phyloP scores from a whole-genome alignment of 2,888 invertebrate genomes.

The Parnassius smintheus region DNA sequence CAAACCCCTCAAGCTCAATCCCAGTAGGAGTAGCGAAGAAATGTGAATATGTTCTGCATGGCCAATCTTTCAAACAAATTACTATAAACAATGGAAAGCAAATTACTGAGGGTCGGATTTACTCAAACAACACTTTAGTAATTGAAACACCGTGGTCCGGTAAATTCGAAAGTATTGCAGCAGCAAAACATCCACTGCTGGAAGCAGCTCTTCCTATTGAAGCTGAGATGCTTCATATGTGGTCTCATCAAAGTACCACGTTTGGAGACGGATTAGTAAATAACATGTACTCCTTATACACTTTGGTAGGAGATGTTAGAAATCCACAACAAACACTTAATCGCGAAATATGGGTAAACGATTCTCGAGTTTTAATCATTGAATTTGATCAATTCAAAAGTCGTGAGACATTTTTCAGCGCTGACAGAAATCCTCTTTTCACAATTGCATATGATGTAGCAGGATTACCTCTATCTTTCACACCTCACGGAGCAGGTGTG shows the following conservation, averaged over 20 bases:
- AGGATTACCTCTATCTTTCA: constrained; percentile 93
- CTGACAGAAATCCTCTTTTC: constrained; percentile 89
- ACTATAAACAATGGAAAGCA: constrained; percentile 86
- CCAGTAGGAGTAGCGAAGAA: constrained; percentile 79
- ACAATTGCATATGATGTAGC: constrained; percentile 94
- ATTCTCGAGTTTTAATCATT: constrained; percentile 92
- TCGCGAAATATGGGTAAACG: constrained; percentile 94
- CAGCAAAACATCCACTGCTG: constrained; percentile 89
- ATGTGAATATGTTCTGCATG: constrained; percentile 83
- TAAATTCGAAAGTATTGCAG: constrained; percentile 87
- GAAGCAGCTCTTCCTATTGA: constrained; percentile 93
- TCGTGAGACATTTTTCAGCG: constrained; percentile 94
- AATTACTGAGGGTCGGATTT: constrained; percentile 87
- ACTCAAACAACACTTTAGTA: constrained; percentile 89
- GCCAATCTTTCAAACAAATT: constrained; percentile 84
- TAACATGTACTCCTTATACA: constrained; percentile 90
- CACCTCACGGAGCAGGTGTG: constrained; percentile 89
- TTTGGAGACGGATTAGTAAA: constrained; percentile 89
- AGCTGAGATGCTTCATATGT: constrained; percentile 94
- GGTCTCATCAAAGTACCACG: constrained; percentile 90
- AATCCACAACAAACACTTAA: constrained; percentile 92
- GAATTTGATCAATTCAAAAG: constrained; percentile 96
- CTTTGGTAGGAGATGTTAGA: constrained; percentile 91
- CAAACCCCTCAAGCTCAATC: constrained; percentile 76
- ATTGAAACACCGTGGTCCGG: constrained; percentile 88